These are phyloP conservation scores for Himalopsyche japonica DNA, from an alignment of 2,888 invertebrate species.

Conservation along the genomic window DNA sequence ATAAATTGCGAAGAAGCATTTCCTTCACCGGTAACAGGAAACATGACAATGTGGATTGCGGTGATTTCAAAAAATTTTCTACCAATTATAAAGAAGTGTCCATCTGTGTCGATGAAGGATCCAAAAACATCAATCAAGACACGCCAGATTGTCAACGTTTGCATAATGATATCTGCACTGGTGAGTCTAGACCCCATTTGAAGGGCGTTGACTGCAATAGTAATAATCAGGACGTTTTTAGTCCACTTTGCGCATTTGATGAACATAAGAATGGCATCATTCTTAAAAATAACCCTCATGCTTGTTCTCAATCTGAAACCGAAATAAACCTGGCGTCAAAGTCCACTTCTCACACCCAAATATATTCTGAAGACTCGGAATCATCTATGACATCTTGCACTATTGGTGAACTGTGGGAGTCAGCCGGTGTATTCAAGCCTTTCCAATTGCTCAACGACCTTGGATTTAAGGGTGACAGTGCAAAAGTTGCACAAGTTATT, in stretches of 20 bases:
- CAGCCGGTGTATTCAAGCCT: conserved; percentile 68
- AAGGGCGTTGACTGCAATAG: conserved; percentile 15
- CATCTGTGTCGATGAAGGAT: background rate
- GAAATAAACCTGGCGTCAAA: background rate
- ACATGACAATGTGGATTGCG: conserved; percentile 9
- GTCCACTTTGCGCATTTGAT: background rate
- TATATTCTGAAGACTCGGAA: background rate
- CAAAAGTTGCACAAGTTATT: conserved; percentile 66
- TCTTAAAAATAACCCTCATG: background rate
- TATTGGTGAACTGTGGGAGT: conserved; percentile 74
- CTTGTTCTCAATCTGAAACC: background rate
- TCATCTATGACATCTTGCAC: conserved; percentile 37
- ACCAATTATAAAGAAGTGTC: background rate
- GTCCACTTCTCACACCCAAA: background rate
- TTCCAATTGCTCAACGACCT: conserved; percentile 68
- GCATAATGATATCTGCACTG: background rate
- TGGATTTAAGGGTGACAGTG: conserved; percentile 64
- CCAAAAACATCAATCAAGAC: background rate
- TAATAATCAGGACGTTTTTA: background rate
- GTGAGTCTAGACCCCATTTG: background rate
- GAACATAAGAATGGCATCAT: background rate
- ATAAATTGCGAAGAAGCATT: conserved; percentile 60
- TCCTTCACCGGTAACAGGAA: conserved; percentile 56
- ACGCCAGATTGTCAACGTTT: background rate
- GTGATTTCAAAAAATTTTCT: background rate